Evolutionary conservation across 2,113 vertebrate genomes (phyloP).

Genomic region (Epinephelus cyanopodus): DNA sequence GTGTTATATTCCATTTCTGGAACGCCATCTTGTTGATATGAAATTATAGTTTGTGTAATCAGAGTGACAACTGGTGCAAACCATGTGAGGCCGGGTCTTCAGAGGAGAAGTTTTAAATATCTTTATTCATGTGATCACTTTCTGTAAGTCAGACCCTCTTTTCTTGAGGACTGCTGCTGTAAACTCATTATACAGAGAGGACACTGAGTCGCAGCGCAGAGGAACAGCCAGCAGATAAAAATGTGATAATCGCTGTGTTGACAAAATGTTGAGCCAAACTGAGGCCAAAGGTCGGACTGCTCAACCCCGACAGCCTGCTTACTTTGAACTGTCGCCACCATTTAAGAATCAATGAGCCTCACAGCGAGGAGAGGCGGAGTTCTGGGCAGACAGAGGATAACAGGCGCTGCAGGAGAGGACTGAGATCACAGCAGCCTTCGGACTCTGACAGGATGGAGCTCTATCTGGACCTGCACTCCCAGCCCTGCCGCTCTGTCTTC

Average conservation of each 20-base stretch:
- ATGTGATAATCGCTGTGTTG: conserved; percentile 48
- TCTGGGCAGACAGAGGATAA: neutral
- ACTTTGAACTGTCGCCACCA: conserved; percentile 58
- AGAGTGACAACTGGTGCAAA: neutral
- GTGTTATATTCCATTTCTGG: no score
- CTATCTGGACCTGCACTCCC: conserved; percentile 89
- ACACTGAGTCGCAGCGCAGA: neutral
- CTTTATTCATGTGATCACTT: neutral
- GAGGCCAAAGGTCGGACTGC: conserved; percentile 48
- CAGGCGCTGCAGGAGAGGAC: conserved; percentile 2
- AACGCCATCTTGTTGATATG: neutral
- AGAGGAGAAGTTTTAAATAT: neutral
- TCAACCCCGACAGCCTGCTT: conserved; percentile 31
- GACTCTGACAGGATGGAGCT: conserved; percentile 80
- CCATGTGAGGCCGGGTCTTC: neutral
- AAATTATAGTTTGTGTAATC: neutral
- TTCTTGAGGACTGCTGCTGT: neutral
- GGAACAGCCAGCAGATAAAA: conserved; percentile 1
- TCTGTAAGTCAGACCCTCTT: neutral
- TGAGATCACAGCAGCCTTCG: neutral
- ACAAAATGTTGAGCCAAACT: conserved; percentile 33
- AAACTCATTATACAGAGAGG: neutral
- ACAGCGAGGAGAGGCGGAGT: conserved; percentile 47
- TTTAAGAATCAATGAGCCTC: conserved; percentile 29
- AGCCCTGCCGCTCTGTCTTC: conserved; percentile 88